Evolutionary conservation across 2,113 vertebrate species (phyloP).

Genomic region (Salvelinus sp.): DNA sequence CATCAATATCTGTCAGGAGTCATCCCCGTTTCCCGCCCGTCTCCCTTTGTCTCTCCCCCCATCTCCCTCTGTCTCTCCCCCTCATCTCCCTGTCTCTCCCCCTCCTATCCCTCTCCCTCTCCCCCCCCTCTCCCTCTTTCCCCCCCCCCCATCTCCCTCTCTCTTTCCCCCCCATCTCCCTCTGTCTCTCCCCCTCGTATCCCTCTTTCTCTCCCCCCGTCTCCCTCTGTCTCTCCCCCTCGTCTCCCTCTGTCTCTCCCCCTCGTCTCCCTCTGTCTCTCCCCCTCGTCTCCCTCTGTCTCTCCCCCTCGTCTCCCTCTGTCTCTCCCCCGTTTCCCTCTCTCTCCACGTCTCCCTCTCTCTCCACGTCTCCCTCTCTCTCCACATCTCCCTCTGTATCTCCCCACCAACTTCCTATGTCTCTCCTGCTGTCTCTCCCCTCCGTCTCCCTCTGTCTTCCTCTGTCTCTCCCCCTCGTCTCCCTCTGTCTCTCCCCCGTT

Average conservation of each 20-base stretch:
- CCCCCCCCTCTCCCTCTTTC: slow-evolving; percentile 8
- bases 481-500: slow-evolving; percentile 38
- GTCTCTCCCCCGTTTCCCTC: slow-evolving; percentile 2
- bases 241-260: slow-evolving; percentile 39
- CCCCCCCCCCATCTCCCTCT: too few species aligned
- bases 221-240: slow-evolving; percentile 38
- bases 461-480: slow-evolving; percentile 8
- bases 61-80: too few species aligned
- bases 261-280: slow-evolving; percentile 26
- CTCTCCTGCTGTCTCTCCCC: not conserved
- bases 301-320: slow-evolving; percentile 33
- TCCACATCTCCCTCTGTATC: not conserved
- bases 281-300: not conserved
- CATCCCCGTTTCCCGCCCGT: slow-evolving; percentile 48
- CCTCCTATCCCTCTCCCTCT: slow-evolving; percentile 38
- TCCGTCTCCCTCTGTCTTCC: too few species aligned
- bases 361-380: not conserved
- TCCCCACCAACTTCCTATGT: not conserved
- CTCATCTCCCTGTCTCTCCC: too few species aligned
- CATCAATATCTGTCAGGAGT: slow-evolving; percentile 68
- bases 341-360: not conserved
- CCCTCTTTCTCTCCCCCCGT: not conserved
- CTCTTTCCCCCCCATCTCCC: too few species aligned
- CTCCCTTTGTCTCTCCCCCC: slow-evolving; percentile 37
- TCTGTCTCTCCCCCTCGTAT: slow-evolving; percentile 6